Conservation (phyloP, 1,140 invertebrate genomes). For the Plodia interpunctella region DNA sequence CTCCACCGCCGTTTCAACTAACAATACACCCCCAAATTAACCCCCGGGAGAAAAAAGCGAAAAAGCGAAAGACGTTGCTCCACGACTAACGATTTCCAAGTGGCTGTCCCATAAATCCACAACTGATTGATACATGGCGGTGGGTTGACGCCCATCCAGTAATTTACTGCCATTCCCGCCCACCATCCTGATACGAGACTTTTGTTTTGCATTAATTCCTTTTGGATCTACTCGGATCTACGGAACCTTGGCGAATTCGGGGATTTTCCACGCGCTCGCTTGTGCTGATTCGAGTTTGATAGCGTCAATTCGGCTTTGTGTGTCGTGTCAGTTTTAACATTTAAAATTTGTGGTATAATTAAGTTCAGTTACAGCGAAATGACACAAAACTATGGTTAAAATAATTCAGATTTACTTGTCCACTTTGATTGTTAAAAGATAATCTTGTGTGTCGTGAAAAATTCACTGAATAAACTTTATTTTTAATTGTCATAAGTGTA, state of each 20-base stretch:
- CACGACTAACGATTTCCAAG: slow-evolving; percentile 73
- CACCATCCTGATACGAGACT: slow-evolving; percentile 62
- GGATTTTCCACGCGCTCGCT: background rate
- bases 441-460: no score
- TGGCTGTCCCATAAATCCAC: slow-evolving; percentile 75
- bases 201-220: slow-evolving; percentile 76
- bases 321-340: no score
- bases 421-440: no score
- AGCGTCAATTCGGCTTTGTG: background rate
- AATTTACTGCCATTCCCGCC: slow-evolving; percentile 73
- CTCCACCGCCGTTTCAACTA: no score
- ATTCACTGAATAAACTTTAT: no score
- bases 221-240: slow-evolving; percentile 29
- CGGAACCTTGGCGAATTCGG: background rate
- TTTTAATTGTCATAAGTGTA: no score
- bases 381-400: no score
- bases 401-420: no score
- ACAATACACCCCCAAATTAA: slow-evolving; percentile 1
- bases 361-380: no score
- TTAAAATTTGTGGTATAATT: no score
- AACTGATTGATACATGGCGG: slow-evolving; percentile 77
- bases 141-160: slow-evolving; percentile 76
- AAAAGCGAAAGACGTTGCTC: slow-evolving; percentile 49
- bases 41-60: slow-evolving; percentile 23
- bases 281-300: background rate